Evolutionary conservation across 2,888 invertebrate species (phyloP).

Genomic region (Lasioglossum villosulum): DNA sequence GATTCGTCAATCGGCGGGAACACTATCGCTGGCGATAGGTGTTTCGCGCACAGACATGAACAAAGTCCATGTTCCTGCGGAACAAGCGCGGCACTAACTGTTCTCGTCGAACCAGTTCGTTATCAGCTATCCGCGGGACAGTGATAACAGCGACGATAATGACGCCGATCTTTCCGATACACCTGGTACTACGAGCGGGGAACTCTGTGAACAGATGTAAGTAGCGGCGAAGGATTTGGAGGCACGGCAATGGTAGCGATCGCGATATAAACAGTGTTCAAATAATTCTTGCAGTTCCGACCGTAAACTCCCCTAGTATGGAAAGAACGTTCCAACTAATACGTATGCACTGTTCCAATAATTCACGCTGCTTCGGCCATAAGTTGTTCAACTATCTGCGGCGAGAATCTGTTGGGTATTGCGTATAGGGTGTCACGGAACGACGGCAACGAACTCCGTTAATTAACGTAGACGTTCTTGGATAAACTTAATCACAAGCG

Average conservation of each 20-base stretch:
- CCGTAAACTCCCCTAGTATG: background rate
- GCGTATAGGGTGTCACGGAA: background rate
- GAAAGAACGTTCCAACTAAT: background rate
- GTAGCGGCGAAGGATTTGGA: constrained; percentile 1
- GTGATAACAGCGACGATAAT: constrained; percentile 53
- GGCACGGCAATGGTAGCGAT: background rate
- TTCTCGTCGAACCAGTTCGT: constrained; percentile 19
- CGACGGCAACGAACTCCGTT: background rate
- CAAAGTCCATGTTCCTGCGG: constrained; percentile 35
- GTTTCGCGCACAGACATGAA: background rate
- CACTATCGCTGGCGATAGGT: constrained; percentile 25
- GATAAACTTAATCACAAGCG: too few species aligned
- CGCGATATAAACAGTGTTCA: background rate
- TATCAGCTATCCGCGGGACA: constrained; percentile 49
- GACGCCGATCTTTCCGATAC: constrained; percentile 39
- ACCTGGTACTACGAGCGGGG: constrained; percentile 19
- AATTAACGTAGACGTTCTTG: background rate
- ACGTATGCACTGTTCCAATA: background rate
- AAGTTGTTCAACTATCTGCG: background rate
- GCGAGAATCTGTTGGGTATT: background rate
- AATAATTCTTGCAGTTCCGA: background rate
- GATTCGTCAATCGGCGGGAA: background rate
- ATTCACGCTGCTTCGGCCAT: background rate
- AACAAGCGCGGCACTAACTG: constrained; percentile 44
- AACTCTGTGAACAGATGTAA: constrained; percentile 12